Conservation (phyloP, 2,888 invertebrate species). For the Uloborus plumipes region DNA sequence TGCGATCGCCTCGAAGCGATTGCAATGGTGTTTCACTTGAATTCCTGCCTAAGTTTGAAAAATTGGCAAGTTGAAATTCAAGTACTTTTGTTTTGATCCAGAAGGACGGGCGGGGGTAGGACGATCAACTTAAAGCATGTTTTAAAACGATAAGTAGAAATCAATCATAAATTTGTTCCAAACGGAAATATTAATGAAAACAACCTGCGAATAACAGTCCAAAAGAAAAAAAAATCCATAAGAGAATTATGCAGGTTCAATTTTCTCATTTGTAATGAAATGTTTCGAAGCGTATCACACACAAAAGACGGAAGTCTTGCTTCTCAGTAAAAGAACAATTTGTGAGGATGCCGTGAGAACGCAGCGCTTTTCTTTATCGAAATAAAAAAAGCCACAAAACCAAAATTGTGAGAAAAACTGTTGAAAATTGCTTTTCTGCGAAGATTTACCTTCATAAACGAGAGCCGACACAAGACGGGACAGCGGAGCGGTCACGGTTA, state of each 20-base stretch:
- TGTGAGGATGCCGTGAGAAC: constrained; percentile 51
- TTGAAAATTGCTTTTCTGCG: constrained; percentile 32
- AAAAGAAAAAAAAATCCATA: too few relatives aligned
- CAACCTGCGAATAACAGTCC: too few relatives aligned
- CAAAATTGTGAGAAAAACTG: constrained; percentile 51
- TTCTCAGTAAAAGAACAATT: constrained; percentile 36
- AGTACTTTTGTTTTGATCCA: too few relatives aligned
- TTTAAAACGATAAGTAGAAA: constrained; percentile 9
- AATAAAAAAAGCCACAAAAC: constrained; percentile 13
- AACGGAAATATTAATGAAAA: too few relatives aligned
- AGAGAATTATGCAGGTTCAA: too few relatives aligned
- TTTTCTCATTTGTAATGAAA: background rate
- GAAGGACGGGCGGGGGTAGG: constrained; percentile 20
- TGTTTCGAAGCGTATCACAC: constrained; percentile 37
- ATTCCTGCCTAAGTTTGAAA: too few relatives aligned
- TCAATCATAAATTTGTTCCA: background rate
- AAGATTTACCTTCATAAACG: constrained; percentile 35
- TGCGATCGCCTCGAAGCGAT: too few relatives aligned
- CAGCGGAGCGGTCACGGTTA: constrained; percentile 52
- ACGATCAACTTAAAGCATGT: too few relatives aligned
- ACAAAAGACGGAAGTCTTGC: constrained; percentile 57
- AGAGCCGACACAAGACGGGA: constrained; percentile 27
- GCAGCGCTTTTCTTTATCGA: background rate
- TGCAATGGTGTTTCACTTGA: too few relatives aligned
- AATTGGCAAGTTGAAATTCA: too few relatives aligned